Evolutionary conservation across 2,797 vertebrate species (phyloP).

Genomic region (Propithecus deckenii): DNA sequence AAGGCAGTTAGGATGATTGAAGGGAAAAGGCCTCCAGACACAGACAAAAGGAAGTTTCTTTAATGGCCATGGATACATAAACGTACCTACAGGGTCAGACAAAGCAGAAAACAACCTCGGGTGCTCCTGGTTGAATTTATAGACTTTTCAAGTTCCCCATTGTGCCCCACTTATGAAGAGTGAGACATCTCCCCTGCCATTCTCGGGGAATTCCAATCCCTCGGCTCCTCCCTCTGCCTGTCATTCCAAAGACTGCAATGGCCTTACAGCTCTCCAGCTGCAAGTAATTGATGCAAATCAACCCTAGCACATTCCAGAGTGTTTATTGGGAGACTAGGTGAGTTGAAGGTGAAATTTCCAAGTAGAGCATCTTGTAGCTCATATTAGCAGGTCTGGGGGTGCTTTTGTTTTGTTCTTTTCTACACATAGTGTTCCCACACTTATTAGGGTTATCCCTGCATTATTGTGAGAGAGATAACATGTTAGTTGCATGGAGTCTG

Average conservation of each 20-base stretch:
- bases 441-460: not conserved
- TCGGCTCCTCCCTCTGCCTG: not conserved
- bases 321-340: not conserved
- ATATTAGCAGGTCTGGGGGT: not conserved
- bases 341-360: slow-evolving; percentile 20
- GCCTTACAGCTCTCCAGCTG: not conserved
- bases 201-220: not conserved
- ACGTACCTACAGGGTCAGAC: not conserved
- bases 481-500: not conserved
- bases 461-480: not conserved
- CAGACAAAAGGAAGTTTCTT: not conserved
- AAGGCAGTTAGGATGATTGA: not conserved
- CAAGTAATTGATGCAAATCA: not conserved
- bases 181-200: not conserved
- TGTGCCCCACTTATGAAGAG: not conserved
- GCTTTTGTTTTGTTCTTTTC: not conserved
- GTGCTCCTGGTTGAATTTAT: not conserved
- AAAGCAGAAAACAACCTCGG: not conserved
- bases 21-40: not conserved
- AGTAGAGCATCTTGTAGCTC: not conserved
- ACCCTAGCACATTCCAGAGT: not conserved
- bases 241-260: not conserved
- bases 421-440: not conserved
- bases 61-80: not conserved
- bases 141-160: not conserved